Base-by-base conservation (phyloP, 92 coral and sea anemone species). In the Epizoanthus illoricatus region DNA sequence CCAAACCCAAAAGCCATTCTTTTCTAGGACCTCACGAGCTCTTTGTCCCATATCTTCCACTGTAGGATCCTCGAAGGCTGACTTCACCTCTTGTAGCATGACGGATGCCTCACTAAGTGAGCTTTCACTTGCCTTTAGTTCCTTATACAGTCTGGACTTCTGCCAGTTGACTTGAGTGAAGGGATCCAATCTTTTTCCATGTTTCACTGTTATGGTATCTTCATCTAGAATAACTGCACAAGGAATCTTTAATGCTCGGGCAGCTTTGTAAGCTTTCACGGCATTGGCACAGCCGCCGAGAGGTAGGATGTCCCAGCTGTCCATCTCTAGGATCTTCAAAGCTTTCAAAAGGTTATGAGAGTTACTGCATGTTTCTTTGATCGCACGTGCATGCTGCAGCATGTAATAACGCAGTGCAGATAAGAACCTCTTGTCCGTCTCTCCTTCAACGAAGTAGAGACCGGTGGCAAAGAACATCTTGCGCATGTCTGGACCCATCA, bases 281-380 rank as follows among this genome's bases (percentile, higher is more conserved):
- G 72, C 75, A 13, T 36, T 8, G 15, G 17, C 57, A 15, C 80
- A 72, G 16, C 86, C 86, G 17, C 76, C 57, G 19, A 83, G 54
- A 15, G 80, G 5, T 28, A 83, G 43, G 4, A 83, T 59, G 52
- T 83, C 80, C 86, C 86, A 83, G 58, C 47, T 24, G 39, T 82
- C 86, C 86, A 82, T 82, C 57, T 71, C 54, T 13, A 61, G 24
- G 40, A 28, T 36, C 42, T 15, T 67, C n/a, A 28, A 15, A 7
- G 86, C 86, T 7, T 55, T 47, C 11, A 49, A 18, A 45, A 57
- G 41, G 23, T 57, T 47, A 7, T 7, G 19, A 4, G 68, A 62
- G 4, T 17, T 64, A 20, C 24, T 15, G 21, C 69, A 7, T 11
- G 69, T 64, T 23, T 64, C 69, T 16, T 39, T 64, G 12, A 20